Evolutionary conservation across 1,140 invertebrate genomes (phyloP).

Genomic region (Dinothrombium tinctorium): DNA sequence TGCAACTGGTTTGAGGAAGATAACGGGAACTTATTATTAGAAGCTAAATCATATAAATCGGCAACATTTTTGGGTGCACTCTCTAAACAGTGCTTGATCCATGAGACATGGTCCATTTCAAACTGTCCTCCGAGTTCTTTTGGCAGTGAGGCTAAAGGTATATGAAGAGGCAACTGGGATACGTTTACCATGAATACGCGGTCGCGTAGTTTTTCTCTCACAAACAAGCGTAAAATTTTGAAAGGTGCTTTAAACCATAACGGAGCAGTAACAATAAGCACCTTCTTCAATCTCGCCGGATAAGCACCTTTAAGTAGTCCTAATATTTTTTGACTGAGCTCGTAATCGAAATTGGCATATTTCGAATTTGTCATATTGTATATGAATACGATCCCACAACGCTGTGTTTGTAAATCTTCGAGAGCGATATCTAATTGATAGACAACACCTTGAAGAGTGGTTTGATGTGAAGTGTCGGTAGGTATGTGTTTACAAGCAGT

Average conservation of each 20-base stretch:
- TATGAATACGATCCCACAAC: slow-evolving; percentile 81
- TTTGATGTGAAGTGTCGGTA: slow-evolving; percentile 57
- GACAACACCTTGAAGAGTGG: slow-evolving; percentile 72
- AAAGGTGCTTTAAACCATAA: slow-evolving; percentile 96
- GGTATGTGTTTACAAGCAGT: slow-evolving; percentile 74
- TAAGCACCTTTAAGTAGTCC: slow-evolving; percentile 83
- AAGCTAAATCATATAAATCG: slow-evolving; percentile 19
- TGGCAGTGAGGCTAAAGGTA: slow-evolving; percentile 49
- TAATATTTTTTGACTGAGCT: slow-evolving; percentile 87
- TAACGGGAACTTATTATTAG: slow-evolving; percentile 2
- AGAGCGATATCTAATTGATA: slow-evolving; percentile 84
- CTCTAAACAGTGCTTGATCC: slow-evolving; percentile 48
- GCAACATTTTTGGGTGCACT: slow-evolving; percentile 25
- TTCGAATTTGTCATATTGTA: slow-evolving; percentile 97
- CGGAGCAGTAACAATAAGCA: slow-evolving; percentile 85
- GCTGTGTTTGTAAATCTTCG: slow-evolving; percentile 71
- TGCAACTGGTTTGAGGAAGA: neutral
- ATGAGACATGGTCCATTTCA: slow-evolving; percentile 60
- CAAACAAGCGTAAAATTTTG: slow-evolving; percentile 80
- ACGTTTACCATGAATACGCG: slow-evolving; percentile 76
- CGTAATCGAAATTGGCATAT: slow-evolving; percentile 66
- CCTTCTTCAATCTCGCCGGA: slow-evolving; percentile 88
- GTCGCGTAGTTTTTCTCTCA: slow-evolving; percentile 81
- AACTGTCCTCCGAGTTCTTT: slow-evolving; percentile 58
- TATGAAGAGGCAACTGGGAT: slow-evolving; percentile 31